phyloP scores from a whole-genome alignment of 2,888 invertebrate genomes.

The Raillietiella orientalis region DNA sequence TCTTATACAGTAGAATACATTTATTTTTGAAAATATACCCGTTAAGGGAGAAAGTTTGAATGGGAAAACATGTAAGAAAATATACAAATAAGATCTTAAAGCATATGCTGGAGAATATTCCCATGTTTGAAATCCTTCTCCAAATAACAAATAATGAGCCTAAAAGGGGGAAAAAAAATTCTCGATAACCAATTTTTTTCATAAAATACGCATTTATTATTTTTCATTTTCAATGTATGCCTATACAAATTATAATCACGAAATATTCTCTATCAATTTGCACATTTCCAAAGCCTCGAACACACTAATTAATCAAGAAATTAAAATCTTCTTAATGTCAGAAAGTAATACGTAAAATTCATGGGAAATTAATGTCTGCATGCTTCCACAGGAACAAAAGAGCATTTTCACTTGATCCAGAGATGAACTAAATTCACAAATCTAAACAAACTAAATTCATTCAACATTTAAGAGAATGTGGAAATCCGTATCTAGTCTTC shows the following conservation, averaged over 20 bases:
- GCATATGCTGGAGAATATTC: slow-evolving; percentile 89
- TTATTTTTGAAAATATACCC: slow-evolving; percentile 38
- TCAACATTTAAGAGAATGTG: too few relatives aligned
- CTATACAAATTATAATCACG: not conserved
- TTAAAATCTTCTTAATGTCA: too few relatives aligned
- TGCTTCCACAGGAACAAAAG: too few relatives aligned
- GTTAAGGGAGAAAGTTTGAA: slow-evolving; percentile 42
- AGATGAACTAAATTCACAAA: too few relatives aligned
- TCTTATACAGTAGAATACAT: slow-evolving; percentile 60
- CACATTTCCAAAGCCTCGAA: too few relatives aligned
- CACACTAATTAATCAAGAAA: too few relatives aligned
- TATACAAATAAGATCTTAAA: slow-evolving; percentile 71
- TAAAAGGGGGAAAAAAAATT: slow-evolving; percentile 10
- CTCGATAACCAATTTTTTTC: not conserved
- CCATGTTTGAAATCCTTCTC: slow-evolving; percentile 91
- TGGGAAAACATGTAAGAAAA: slow-evolving; percentile 61
- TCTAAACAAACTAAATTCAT: too few relatives aligned
- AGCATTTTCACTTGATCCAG: too few relatives aligned
- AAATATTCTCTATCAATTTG: not conserved
- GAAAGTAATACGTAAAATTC: too few relatives aligned
- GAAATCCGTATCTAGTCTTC: too few relatives aligned
- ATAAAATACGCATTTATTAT: not conserved
- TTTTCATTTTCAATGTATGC: not conserved
- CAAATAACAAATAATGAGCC: slow-evolving; percentile 46
- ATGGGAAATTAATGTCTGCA: too few relatives aligned